A percentile compares a stretch with the other conserved stretches of the same genome.
Evolutionary conservation across 2,113 vertebrate genomes (phyloP).

Genomic region (Perca flavescens): DNA sequence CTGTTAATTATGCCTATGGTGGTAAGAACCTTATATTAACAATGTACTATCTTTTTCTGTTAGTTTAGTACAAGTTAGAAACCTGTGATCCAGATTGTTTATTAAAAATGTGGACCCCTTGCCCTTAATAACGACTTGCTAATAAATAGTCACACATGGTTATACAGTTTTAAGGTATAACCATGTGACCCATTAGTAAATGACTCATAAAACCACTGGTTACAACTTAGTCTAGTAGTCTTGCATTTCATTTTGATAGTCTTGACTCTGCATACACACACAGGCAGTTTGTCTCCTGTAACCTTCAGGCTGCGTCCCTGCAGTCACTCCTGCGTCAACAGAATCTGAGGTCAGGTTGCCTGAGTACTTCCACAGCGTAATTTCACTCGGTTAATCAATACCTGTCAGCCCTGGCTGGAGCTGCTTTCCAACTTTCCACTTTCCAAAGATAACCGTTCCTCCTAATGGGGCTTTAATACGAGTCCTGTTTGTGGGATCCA

Average conservation of each 20-base stretch:
- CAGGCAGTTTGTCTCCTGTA: not conserved
- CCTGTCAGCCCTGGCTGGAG: not conserved
- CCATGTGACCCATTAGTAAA: not conserved
- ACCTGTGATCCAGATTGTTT: not conserved
- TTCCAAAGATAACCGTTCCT: conserved; percentile 1
- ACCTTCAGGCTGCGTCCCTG: not conserved
- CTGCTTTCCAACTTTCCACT: not conserved
- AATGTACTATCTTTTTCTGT: no score
- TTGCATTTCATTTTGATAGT: not conserved
- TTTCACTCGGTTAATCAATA: conserved; percentile 24
- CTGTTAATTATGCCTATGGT: no score
- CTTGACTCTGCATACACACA: not conserved
- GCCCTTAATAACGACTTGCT: not conserved
- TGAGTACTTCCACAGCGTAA: not conserved
- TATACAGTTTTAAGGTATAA: not conserved
- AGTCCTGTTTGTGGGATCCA: not conserved
- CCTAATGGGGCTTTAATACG: not conserved
- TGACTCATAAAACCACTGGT: not conserved
- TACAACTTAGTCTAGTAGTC: not conserved
- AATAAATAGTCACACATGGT: not conserved
- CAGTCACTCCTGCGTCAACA: conserved; percentile 6
- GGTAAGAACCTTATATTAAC: no score
- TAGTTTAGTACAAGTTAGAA: no score
- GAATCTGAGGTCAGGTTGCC: conserved; percentile 1
- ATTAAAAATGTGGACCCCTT: not conserved